Percentiles rank a stretch among this genome's conserved stretches.
These are phyloP conservation scores for Oxytorus armatus DNA, from an alignment of 2,888 invertebrate species.

Conservation along the genomic window DNA sequence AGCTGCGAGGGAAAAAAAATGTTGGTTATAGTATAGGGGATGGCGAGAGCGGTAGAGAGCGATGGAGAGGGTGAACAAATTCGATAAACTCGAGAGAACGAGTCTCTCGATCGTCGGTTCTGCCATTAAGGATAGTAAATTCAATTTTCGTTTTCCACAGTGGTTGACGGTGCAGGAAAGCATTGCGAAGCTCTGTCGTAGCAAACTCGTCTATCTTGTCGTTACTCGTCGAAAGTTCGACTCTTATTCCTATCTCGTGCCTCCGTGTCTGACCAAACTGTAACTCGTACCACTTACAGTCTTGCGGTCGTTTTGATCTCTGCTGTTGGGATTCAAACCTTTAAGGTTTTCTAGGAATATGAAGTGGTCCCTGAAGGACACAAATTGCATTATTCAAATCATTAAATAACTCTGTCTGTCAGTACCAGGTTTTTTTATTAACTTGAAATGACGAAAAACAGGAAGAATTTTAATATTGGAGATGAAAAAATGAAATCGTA, in stretches of 20 bases:
- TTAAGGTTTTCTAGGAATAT: neutral
- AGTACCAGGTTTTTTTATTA: too few species aligned
- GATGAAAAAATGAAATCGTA: too few species aligned
- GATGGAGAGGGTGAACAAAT: constrained; percentile 39
- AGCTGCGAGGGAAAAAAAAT: constrained; percentile 16
- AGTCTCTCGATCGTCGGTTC: constrained; percentile 52
- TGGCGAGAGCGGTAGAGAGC: constrained; percentile 4
- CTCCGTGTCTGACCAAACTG: neutral
- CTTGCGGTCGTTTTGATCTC: neutral
- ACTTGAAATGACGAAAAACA: too few species aligned
- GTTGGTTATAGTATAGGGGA: neutral
- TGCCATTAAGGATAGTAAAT: constrained; percentile 57
- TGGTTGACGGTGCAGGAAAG: constrained; percentile 9
- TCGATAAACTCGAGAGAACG: constrained; percentile 49
- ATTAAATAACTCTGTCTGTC: too few species aligned
- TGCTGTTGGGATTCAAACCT: neutral
- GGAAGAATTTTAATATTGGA: too few species aligned
- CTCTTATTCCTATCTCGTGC: constrained; percentile 18
- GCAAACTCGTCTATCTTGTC: constrained; percentile 25
- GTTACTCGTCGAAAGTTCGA: neutral
- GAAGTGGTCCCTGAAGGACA: too few species aligned
- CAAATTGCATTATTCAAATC: too few species aligned
- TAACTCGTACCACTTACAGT: constrained; percentile 34
- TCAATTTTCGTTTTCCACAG: constrained; percentile 52
- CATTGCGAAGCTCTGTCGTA: constrained; percentile 7